phyloP scores from a whole-genome alignment of 2,888 invertebrate genomes.

The Anorthoa munda region DNA sequence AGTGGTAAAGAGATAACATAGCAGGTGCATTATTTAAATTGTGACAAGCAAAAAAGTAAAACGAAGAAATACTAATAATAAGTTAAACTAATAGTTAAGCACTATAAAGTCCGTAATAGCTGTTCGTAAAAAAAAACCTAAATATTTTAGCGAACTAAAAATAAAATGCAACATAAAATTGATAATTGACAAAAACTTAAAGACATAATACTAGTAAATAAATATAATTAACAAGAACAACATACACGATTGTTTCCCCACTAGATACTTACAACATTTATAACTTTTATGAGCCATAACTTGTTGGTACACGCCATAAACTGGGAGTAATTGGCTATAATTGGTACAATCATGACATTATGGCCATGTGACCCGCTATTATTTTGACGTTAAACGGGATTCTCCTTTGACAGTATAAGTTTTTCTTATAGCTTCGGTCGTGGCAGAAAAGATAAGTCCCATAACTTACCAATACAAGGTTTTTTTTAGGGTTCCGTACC shows the following conservation, averaged over 20 bases:
- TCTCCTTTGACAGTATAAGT: slow-evolving; percentile 29
- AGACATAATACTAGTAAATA: slow-evolving; percentile 1
- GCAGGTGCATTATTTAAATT: too few relatives aligned
- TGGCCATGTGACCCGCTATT: slow-evolving; percentile 49
- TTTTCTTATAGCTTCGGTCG: slow-evolving; percentile 2
- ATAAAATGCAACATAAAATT: too few relatives aligned
- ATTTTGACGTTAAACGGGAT: slow-evolving; percentile 48
- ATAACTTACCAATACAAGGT: too few relatives aligned
- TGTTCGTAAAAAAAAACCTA: too few relatives aligned
- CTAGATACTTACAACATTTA: slow-evolving; percentile 38
- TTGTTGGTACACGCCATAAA: slow-evolving; percentile 50
- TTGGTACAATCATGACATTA: slow-evolving; percentile 61
- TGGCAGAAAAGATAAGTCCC: background rate
- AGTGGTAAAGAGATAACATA: too few relatives aligned
- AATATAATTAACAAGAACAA: slow-evolving; percentile 32
- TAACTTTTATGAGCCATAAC: slow-evolving; percentile 61
- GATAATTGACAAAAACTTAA: too few relatives aligned
- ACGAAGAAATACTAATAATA: too few relatives aligned
- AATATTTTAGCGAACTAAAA: too few relatives aligned
- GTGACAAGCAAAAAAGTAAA: too few relatives aligned
- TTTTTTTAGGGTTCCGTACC: too few relatives aligned
- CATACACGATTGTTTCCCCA: slow-evolving; percentile 41
- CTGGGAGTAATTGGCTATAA: slow-evolving; percentile 60
- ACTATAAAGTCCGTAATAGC: too few relatives aligned
- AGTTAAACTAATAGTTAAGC: too few relatives aligned